Conservation (phyloP, 2,888 invertebrate genomes). For the Latrodectus elegans region DNA sequence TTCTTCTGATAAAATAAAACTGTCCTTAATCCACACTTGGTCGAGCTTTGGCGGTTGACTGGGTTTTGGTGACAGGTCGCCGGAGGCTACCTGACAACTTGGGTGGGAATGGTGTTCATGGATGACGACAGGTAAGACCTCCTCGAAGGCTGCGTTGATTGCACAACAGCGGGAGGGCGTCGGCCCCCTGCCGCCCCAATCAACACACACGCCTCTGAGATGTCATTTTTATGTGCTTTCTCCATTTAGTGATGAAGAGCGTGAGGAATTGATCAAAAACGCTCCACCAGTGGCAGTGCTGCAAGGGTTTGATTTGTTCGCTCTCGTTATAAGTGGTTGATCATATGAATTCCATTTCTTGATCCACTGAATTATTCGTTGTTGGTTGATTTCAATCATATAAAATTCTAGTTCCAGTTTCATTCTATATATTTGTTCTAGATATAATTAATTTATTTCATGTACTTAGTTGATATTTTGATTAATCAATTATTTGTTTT, state of each 20-base stretch:
- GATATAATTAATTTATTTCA: no score
- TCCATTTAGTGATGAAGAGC: conserved; percentile 39
- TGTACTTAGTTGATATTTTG: no score
- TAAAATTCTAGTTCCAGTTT: no score
- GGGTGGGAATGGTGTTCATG: conserved; percentile 51
- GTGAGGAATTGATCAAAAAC: conserved; percentile 25
- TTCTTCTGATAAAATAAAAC: conserved; percentile 22
- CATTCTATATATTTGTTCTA: no score
- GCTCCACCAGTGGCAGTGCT: conserved; percentile 8
- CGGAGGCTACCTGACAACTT: conserved; percentile 50
- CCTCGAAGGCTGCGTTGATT: conserved; percentile 58
- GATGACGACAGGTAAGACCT: conserved; percentile 48
- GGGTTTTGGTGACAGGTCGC: conserved; percentile 42
- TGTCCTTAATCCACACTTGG: conserved; percentile 27
- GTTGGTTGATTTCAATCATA: no score
- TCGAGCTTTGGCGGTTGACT: conserved; percentile 7
- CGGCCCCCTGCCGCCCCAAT: conserved; percentile 52
- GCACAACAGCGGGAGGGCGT: conserved; percentile 57
- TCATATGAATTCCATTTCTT: no score
- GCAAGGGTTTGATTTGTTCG: conserved; percentile 6
- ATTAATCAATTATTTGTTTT: no score
- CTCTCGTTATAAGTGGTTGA: no score
- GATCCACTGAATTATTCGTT: no score
- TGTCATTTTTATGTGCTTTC: conserved; percentile 46
- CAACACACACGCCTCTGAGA: conserved; percentile 49